These are phyloP conservation scores for Apocrypta bakeri DNA, from an alignment of 1,140 invertebrate genomes.

Conservation along the genomic window DNA sequence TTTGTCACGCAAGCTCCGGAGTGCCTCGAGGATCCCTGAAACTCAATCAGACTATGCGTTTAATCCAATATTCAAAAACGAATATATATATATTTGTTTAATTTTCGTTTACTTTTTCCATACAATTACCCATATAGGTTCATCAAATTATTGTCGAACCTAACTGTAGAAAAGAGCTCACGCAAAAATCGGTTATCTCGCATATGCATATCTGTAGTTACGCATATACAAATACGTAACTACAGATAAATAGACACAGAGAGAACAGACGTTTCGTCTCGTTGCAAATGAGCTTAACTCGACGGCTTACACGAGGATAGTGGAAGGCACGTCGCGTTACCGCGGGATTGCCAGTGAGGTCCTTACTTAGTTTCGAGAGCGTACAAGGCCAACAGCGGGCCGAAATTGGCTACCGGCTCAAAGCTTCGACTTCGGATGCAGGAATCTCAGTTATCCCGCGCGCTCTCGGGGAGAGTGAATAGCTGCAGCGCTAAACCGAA, in stretches of 20 bases:
- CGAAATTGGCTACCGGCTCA: slow-evolving; percentile 54
- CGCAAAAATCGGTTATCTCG: too few relatives aligned
- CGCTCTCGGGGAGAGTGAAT: slow-evolving; percentile 19
- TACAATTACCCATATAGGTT: too few relatives aligned
- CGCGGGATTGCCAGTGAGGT: slow-evolving; percentile 54
- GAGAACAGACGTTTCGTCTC: not conserved
- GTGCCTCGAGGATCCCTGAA: not conserved
- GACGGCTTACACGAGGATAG: not conserved
- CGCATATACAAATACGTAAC: too few relatives aligned
- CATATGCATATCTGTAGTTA: too few relatives aligned
- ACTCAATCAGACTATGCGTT: not conserved
- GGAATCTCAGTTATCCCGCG: slow-evolving; percentile 64
- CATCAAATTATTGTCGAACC: too few relatives aligned
- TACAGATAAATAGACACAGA: too few relatives aligned
- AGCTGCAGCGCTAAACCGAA: slow-evolving; percentile 30
- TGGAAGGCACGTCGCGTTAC: slow-evolving; percentile 31
- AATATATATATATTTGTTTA: too few relatives aligned
- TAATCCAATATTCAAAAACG: not conserved
- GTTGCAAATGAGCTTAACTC: slow-evolving; percentile 12
- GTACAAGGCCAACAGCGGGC: slow-evolving; percentile 58
- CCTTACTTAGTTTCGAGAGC: slow-evolving; percentile 58
- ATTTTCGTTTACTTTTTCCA: too few relatives aligned
- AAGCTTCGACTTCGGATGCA: slow-evolving; percentile 53
- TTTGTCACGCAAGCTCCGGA: not conserved
- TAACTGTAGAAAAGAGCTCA: too few relatives aligned